Percentiles rank a stretch among this genome's conserved stretches.
phyloP scores from a whole-genome alignment of 2,113 vertebrate genomes.

The Coryphaenoides rupestris region DNA sequence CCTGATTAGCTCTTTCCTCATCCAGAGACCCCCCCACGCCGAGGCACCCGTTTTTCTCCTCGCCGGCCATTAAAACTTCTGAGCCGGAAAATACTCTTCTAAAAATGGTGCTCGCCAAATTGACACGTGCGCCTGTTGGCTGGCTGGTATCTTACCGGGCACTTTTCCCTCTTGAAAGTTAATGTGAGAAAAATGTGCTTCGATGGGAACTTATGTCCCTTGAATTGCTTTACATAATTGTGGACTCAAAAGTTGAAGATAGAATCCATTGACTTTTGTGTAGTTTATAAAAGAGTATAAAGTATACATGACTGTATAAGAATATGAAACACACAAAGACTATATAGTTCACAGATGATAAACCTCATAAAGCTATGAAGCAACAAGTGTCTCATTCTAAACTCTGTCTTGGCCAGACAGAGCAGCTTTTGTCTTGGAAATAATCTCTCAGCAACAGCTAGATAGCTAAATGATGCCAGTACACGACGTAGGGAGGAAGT shows the following conservation, averaged over 20 bases:
- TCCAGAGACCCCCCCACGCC: conserved; percentile 35
- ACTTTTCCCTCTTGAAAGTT: too few relatives aligned
- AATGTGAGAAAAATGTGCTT: conserved; percentile 16
- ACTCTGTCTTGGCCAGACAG: too few relatives aligned
- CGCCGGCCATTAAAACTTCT: conserved; percentile 50
- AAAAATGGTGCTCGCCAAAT: conserved; percentile 49
- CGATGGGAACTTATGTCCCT: conserved; percentile 12
- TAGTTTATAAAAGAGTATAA: too few relatives aligned
- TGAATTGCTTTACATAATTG: too few relatives aligned
- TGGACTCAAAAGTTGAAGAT: too few relatives aligned
- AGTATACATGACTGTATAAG: too few relatives aligned
- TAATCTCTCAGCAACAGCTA: conserved; percentile 14
- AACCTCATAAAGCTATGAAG: too few relatives aligned
- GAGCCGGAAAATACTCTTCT: conserved; percentile 54
- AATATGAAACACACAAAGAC: too few relatives aligned
- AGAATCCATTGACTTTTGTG: too few relatives aligned
- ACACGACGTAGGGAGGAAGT: conserved; percentile 42
- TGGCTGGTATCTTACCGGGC: conserved; percentile 30
- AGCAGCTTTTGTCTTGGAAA: conserved; percentile 2
- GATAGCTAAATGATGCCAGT: conserved; percentile 47
- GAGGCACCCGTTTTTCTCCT: conserved; percentile 19
- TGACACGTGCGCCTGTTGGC: conserved; percentile 51
- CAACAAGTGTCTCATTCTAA: too few relatives aligned
- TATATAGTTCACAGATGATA: too few relatives aligned
- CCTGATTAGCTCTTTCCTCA: conserved; percentile 57